Evolutionary conservation across 2,113 vertebrate species (phyloP).

Genomic region (Climacteris rufus): DNA sequence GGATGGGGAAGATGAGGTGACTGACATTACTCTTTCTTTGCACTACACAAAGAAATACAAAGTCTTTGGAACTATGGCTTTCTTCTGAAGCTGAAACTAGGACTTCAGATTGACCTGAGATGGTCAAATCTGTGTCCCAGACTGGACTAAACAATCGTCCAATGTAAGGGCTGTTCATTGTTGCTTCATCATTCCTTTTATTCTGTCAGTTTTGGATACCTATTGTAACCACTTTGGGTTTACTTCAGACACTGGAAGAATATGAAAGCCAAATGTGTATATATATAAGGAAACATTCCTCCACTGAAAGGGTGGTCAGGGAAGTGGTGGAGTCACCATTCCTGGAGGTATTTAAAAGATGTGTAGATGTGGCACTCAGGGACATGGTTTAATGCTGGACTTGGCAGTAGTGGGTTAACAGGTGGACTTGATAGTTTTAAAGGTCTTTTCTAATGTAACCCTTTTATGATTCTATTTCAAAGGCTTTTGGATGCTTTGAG

Average conservation of each 20-base stretch:
- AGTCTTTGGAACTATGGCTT: background rate
- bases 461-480: background rate
- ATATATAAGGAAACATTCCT: background rate
- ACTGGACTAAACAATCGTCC: background rate
- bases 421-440: background rate
- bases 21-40: background rate
- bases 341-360: background rate
- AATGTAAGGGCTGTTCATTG: background rate
- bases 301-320: background rate
- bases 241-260: background rate
- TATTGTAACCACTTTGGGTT: background rate
- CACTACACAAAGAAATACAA: background rate
- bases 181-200: background rate
- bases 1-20: background rate
- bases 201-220: background rate
- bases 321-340: background rate
- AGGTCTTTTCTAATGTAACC: background rate
- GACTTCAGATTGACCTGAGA: background rate
- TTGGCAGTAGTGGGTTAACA: background rate
- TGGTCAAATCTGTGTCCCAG: background rate
- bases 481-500: background rate
- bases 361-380: fast-evolving
- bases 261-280: background rate
- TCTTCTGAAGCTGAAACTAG: background rate
- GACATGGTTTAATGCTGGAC: background rate